phyloP scores from a whole-genome alignment of 2,888 invertebrate species.

The Cephonodes hylas region DNA sequence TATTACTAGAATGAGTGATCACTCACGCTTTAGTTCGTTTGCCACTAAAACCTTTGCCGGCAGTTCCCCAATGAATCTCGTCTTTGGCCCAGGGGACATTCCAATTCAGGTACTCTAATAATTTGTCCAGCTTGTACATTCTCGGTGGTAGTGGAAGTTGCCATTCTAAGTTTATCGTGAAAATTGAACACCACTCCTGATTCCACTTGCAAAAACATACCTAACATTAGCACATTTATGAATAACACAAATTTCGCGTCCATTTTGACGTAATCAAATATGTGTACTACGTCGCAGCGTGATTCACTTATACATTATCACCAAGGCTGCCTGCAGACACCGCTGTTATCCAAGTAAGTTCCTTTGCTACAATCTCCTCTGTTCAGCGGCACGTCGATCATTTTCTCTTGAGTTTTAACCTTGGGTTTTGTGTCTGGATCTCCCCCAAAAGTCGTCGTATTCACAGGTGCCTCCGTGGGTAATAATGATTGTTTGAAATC shows the following conservation, averaged over 20 bases:
- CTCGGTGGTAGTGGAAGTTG: conserved; percentile 30
- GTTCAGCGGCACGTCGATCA: conserved; percentile 67
- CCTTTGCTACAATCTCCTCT: conserved; percentile 40
- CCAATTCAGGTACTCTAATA: conserved; percentile 56
- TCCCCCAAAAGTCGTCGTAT: neutral
- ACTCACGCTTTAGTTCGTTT: conserved; percentile 13
- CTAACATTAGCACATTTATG: conserved; percentile 34
- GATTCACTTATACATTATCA: neutral
- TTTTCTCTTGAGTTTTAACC: conserved; percentile 27
- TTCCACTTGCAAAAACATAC: conserved; percentile 28
- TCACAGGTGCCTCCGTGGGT: neutral
- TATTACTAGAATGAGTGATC: neutral
- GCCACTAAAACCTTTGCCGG: conserved; percentile 47
- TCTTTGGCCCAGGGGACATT: conserved; percentile 47
- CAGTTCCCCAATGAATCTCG: conserved; percentile 53
- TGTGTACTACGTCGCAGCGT: conserved; percentile 40
- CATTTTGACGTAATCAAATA: conserved; percentile 45
- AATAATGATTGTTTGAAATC: conserved; percentile 44
- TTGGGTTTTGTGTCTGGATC: conserved; percentile 15
- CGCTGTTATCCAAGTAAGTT: conserved; percentile 41
- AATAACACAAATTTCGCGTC: conserved; percentile 50
- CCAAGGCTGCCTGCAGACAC: conserved; percentile 17
- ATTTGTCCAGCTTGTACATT: conserved; percentile 47
- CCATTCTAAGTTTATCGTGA: conserved; percentile 46
- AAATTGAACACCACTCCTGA: conserved; percentile 46